These are phyloP conservation scores for Hystrix cristata DNA, from an alignment of 2,113 vertebrate genomes.

Conservation along the genomic window DNA sequence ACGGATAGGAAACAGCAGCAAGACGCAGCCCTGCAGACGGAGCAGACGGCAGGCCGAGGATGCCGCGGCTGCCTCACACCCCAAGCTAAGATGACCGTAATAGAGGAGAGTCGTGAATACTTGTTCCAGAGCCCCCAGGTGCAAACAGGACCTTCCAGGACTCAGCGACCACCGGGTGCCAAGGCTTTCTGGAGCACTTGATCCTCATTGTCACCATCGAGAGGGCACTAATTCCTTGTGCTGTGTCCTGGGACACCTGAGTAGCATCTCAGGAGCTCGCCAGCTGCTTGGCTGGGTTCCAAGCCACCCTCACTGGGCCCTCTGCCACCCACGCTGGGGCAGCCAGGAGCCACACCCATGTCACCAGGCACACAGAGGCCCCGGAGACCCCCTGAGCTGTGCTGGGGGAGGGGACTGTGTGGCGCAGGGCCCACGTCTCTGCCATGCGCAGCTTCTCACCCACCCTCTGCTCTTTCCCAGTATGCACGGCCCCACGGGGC, in stretches of 20 bases:
- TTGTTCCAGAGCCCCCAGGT: not conserved
- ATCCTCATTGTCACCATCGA: not conserved
- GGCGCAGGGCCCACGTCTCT: rapidly evolving
- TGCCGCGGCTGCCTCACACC: not conserved
- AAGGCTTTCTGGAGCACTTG: not conserved
- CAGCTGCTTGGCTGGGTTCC: too few relatives aligned
- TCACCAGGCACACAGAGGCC: not conserved
- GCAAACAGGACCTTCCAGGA: rapidly evolving
- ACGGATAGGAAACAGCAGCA: not conserved
- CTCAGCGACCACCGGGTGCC: rapidly evolving
- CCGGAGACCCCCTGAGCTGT: not conserved
- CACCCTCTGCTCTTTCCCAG: constrained; percentile 88
- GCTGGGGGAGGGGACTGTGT: not conserved
- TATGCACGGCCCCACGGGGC: constrained; percentile 99
- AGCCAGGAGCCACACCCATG: not conserved
- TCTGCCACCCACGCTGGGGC: not conserved
- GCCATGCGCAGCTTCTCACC: not conserved
- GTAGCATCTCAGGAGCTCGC: too few relatives aligned
- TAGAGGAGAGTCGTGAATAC: not conserved
- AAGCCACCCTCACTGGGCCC: not conserved
- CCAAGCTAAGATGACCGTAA: not conserved
- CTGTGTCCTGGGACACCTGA: not conserved
- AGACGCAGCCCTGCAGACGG: rapidly evolving
- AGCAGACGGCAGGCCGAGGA: too few relatives aligned
- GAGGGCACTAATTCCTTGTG: not conserved